phyloP scores from a whole-genome alignment of 1,140 invertebrate genomes.

The Wiebesia pumilae region DNA sequence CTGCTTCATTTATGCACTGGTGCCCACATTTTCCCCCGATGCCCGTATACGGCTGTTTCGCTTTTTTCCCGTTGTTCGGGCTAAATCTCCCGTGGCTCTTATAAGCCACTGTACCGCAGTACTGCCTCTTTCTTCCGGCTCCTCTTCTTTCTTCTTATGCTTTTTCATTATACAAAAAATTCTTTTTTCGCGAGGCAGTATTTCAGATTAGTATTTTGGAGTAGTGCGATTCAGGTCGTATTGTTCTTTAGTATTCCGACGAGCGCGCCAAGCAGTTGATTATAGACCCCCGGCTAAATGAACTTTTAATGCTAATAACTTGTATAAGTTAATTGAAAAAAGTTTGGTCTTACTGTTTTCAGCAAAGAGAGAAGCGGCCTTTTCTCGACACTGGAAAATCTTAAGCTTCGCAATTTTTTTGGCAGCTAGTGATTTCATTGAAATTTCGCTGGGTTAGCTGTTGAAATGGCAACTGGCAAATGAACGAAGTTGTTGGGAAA shows the following conservation, averaged over 20 bases:
- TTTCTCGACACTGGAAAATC: background rate
- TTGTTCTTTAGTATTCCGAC: background rate
- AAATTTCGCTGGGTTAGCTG: too few relatives aligned
- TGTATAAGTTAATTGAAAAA: constrained; percentile 20
- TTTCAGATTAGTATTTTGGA: constrained; percentile 14
- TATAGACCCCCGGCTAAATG: background rate
- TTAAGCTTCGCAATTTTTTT: background rate
- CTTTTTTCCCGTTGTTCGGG: background rate
- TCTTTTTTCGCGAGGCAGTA: background rate
- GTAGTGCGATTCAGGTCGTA: background rate
- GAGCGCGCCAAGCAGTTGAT: background rate
- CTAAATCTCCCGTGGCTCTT: constrained; percentile 2
- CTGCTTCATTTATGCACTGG: constrained; percentile 17
- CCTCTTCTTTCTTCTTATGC: background rate
- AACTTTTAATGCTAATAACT: constrained; percentile 19
- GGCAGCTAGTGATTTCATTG: too few relatives aligned
- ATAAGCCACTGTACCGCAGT: background rate
- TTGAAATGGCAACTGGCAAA: too few relatives aligned
- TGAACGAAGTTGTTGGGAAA: too few relatives aligned
- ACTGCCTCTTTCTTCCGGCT: background rate
- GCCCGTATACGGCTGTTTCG: background rate
- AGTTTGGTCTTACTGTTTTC: background rate
- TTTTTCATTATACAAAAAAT: background rate
- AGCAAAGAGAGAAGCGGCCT: background rate
- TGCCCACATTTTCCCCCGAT: background rate